phyloP scores from a whole-genome alignment of 2,113 vertebrate species.

The Vulpes lagopus region DNA sequence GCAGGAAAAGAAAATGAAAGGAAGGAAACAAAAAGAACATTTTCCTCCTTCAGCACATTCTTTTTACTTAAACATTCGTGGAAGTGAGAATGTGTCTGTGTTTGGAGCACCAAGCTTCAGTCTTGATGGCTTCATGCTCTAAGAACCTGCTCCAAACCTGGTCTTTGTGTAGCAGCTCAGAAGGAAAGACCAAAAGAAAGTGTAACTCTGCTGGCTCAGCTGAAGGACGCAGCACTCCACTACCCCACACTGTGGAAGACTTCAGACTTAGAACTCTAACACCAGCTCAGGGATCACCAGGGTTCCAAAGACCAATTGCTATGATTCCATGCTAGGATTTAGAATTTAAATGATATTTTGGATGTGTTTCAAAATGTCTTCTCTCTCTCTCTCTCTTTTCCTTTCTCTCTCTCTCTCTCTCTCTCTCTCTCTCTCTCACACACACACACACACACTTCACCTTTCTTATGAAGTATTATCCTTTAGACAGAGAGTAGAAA shows the following conservation, averaged over 20 bases:
- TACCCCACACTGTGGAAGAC: slow-evolving; percentile 66
- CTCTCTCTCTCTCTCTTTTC: not conserved
- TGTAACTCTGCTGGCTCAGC: slow-evolving; percentile 82
- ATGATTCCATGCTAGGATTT: not conserved
- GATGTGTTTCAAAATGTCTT: not conserved
- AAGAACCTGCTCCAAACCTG: slow-evolving; percentile 87
- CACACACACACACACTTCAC: not conserved
- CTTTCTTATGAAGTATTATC: not conserved
- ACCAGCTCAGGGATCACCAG: not conserved
- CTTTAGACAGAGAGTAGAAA: slow-evolving; percentile 16
- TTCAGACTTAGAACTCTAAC: slow-evolving; percentile 66
- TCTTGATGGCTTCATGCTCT: slow-evolving; percentile 82
- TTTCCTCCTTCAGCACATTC: slow-evolving; percentile 72
- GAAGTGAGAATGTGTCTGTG: slow-evolving; percentile 86
- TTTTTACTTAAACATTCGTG: slow-evolving; percentile 87
- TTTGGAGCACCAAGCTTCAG: slow-evolving; percentile 85
- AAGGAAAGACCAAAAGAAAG: slow-evolving; percentile 85
- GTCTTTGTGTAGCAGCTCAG: slow-evolving; percentile 86
- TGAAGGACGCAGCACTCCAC: slow-evolving; percentile 80
- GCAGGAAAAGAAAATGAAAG: slow-evolving; percentile 62
- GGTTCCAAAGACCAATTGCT: not conserved
- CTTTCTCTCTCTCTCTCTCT: not conserved
- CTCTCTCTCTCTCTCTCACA: too few relatives aligned
- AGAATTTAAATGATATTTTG: slow-evolving; percentile 16
- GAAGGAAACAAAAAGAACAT: slow-evolving; percentile 72